Base-by-base conservation (phyloP, 2,113 vertebrate species). In the Formicarius rufipectus region DNA sequence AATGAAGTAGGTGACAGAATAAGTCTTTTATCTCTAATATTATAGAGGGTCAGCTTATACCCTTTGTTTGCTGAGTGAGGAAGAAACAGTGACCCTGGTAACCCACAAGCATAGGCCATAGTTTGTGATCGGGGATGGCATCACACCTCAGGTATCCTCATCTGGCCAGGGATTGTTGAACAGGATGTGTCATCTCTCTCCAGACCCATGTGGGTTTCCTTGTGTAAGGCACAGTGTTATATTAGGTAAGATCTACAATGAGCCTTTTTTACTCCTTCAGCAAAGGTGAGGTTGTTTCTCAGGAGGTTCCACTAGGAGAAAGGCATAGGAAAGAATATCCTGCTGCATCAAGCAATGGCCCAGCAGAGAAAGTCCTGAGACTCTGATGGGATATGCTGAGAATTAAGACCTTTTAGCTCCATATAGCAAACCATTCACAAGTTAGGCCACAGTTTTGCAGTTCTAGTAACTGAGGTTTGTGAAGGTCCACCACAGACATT, bases 231-330 rank as follows among this genome's bases (percentile, higher is more conserved):
- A 59, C 42, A 35, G 40, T 68, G 53, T 89, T 96, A 55, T 60
- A 45, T 71, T 91, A 52, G 37, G 90, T 74, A 68, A 68, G 40
- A 52, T 28, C 60, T 78, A 94, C 84, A 96, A 82, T 53, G 23
- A 87, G 40, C 35, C 83, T 90, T 89, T 97, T 94, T 75, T 6
- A 90, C 16, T 90, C 40, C 52, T 87, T 37, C 69, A 86, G 90
- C n/a, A 94, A 93, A 96, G 44, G 60, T 94, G 69, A 86, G 23
- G n/a, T 27, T 95, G 85, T 95, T 94, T 81, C 90, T 92, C 47
- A 31, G 52, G 55, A 86, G 47, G 33, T 24, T 88, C 52, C 2
- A 0, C 59, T 68, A 93, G 60, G 59, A 93, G 83, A 90, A 86
- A 78, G 60, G 53, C 31, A 7, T 47, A 74, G 88, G 92, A 94